Conservation (phyloP, 2,113 vertebrate genomes). For the Brachypteracias leptosomus region DNA sequence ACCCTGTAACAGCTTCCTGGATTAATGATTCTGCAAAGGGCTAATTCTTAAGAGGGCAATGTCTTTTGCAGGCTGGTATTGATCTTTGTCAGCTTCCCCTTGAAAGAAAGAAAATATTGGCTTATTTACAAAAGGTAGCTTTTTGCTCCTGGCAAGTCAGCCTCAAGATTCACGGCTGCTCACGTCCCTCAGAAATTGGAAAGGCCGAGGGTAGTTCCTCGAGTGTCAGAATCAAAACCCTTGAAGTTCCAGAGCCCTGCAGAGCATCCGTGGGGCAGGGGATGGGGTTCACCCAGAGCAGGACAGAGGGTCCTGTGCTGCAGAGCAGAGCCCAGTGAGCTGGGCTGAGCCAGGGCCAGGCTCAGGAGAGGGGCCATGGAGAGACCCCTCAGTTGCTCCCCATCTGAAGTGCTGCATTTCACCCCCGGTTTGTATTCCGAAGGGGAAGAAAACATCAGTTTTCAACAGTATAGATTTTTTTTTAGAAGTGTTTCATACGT, state of each 20-base stretch:
- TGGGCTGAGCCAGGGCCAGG: neutral
- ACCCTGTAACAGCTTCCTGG: constrained; percentile 60
- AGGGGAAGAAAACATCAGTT: accelerated
- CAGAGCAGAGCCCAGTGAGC: neutral
- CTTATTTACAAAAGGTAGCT: constrained; percentile 70
- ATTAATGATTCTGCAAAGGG: constrained; percentile 70
- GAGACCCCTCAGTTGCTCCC: accelerated
- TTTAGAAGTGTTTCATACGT: accelerated
- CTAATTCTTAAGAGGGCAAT: constrained; percentile 72
- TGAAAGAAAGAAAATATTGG: constrained; percentile 73
- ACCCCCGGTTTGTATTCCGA: neutral
- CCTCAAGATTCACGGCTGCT: constrained; percentile 56
- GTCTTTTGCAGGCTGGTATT: constrained; percentile 71
- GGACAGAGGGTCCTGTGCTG: neutral
- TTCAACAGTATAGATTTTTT: accelerated
- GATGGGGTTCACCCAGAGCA: neutral
- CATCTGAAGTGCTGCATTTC: accelerated
- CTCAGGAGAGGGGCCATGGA: neutral
- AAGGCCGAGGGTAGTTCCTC: neutral
- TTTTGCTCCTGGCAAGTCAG: constrained; percentile 56
- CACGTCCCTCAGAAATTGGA: neutral
- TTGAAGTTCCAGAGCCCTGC: neutral
- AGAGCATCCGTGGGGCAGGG: neutral
- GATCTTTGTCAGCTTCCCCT: constrained; percentile 73
- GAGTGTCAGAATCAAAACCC: neutral